phyloP scores from a whole-genome alignment of 2,797 vertebrate species.

The Sebastes steindachneri region DNA sequence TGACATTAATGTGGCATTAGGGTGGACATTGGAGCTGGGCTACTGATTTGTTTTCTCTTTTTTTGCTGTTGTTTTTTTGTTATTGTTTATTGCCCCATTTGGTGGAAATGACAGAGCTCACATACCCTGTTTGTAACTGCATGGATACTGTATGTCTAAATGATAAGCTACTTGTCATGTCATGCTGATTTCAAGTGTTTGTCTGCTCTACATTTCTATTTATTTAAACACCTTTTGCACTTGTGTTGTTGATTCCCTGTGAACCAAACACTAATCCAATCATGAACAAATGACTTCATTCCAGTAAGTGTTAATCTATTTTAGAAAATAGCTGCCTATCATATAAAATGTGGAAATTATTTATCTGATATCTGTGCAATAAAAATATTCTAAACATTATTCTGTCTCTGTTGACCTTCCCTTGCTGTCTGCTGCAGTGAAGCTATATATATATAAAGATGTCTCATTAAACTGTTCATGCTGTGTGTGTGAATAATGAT shows the following conservation, averaged over 20 bases:
- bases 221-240: constrained; percentile 52
- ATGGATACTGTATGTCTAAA: neutral
- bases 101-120: neutral
- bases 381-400: constrained; percentile 35
- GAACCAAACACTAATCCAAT: constrained; percentile 49
- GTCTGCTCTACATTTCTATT: constrained; percentile 34
- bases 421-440: neutral
- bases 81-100: neutral
- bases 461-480: neutral
- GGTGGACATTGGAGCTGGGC: neutral
- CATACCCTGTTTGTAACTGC: constrained; percentile 7
- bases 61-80: neutral
- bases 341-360: constrained; percentile 56
- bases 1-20: neutral
- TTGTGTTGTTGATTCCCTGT: constrained; percentile 41
- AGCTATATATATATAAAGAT: neutral
- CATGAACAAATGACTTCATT: constrained; percentile 65
- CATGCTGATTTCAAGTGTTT: constrained; percentile 4
- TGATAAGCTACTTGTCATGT: constrained; percentile 40
- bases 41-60: neutral
- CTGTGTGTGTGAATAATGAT: neutral
- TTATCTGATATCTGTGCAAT: constrained; percentile 68
- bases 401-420: neutral
- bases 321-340: constrained; percentile 35
- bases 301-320: constrained; percentile 67